Evolutionary conservation across 2,113 vertebrate genomes (phyloP), one percentile per base, ranked within the genome.

Genomic region (Fukomys damarensis): DNA sequence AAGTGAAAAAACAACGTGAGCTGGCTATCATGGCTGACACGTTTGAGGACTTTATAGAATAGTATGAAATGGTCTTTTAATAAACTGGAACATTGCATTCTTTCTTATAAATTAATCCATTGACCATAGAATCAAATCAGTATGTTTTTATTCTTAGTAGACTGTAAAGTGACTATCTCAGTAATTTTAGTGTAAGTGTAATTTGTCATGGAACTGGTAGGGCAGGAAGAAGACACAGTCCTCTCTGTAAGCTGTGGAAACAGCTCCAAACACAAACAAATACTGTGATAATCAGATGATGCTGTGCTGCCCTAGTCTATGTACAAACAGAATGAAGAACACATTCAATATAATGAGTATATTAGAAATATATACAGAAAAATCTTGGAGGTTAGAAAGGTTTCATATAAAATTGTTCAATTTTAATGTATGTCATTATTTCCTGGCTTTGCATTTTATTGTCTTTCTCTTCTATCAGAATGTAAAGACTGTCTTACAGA

Each of bases 61-160:
- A 81, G 4, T 24, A 68, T 89, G 14, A 92, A 79, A 70, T 84
- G 11, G 70, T 46, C 19, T n/a, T 12, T 46, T 82, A 92, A 49
- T 41, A 82, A 81, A 35, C 28, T 84, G 61, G 84, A 89, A 63
- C 0, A 72, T 28, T 46, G 86, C 38, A 32, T 59, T 89, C 13
- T 61, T 52, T 66, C 93, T 92, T 77, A 52, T 93, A 61, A 74
- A 61, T 76, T 89, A 79, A 70, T 80, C 56, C 84, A 90, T 13
- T 70, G 35, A 54, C 58, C 43, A 81, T 7, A 76, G 32, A 93
- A 80, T 58, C 32, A 85, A 87, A 65, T 46, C 14, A 46, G 49
- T n/a, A 74, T 65, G 13, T 93, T 83, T 94, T 68, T 84, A 41
- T 86, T 89, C 32, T 61, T 87, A 43, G 11, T 32, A 46, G 86